phyloP scores from a whole-genome alignment of 2,113 vertebrate genomes.

The Caloenas nicobarica region DNA sequence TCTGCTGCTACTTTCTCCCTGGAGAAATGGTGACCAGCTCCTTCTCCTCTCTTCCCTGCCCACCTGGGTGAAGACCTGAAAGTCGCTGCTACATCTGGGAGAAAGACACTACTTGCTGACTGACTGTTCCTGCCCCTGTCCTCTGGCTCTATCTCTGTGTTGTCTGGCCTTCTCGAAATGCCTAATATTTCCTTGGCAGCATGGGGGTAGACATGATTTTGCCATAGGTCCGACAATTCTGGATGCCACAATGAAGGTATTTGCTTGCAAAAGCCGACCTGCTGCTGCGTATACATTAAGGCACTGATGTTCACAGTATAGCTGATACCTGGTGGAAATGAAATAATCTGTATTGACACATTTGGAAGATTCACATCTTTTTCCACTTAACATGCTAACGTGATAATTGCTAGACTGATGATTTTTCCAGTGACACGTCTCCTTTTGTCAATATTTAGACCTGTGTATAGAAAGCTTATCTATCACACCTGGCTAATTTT shows the following conservation, averaged over 20 bases:
- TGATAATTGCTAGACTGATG: constrained; percentile 85
- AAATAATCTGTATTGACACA: constrained; percentile 85
- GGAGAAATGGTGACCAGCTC: not conserved
- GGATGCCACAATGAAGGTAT: not conserved
- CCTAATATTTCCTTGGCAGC: not conserved
- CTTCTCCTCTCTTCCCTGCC: not conserved
- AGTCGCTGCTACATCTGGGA: not conserved
- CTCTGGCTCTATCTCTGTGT: not conserved
- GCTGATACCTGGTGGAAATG: constrained; percentile 79
- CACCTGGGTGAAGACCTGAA: not conserved
- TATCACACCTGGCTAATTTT: constrained; percentile 85
- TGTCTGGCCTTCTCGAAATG: not conserved
- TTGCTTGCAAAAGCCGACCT: constrained; percentile 49
- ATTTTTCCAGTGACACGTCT: constrained; percentile 82
- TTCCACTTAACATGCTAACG: constrained; percentile 82
- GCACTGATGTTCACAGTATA: constrained; percentile 76
- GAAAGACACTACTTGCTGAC: not conserved
- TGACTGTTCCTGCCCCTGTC: not conserved
- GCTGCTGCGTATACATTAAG: constrained; percentile 59
- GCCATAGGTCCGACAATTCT: constrained; percentile 8
- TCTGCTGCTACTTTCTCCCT: not conserved
- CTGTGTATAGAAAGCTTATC: constrained; percentile 84
- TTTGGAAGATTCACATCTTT: constrained; percentile 83
- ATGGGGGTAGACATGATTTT: not conserved
- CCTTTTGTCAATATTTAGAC: constrained; percentile 86